These are phyloP conservation scores for Cottoperca gobio DNA, from an alignment of 2,797 vertebrate genomes.

Conservation along the genomic window DNA sequence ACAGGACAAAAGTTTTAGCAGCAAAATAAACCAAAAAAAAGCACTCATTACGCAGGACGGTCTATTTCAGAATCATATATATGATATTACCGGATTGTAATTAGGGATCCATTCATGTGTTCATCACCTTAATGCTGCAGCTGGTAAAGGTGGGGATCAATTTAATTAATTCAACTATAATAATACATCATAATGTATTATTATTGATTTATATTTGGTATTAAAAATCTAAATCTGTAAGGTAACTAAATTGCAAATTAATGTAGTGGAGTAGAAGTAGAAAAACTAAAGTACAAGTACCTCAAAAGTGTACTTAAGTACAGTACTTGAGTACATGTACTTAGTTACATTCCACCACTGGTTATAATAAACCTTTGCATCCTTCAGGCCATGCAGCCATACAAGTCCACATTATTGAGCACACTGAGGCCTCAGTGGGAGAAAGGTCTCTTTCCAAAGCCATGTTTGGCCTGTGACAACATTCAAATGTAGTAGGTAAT, in stretches of 20 bases:
- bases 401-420: slow-evolving; percentile 3
- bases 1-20: background rate
- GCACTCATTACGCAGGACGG: background rate
- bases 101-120: background rate
- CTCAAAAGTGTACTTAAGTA: background rate
- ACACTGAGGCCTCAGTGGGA: slow-evolving; percentile 21
- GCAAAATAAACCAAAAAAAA: background rate
- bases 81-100: background rate
- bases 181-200: fast-evolving
- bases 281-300: background rate
- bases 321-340: background rate
- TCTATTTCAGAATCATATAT: background rate
- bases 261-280: background rate
- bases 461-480: background rate
- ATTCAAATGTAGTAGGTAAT: slow-evolving; percentile 21
- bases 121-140: background rate
- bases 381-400: background rate
- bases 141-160: background rate
- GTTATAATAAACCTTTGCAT: slow-evolving; percentile 23
- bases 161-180: background rate
- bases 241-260: background rate
- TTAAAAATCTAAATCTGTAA: background rate
- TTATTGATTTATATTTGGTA: background rate
- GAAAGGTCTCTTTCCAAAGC: background rate
- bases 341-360: background rate